Percentiles rank a stretch among this genome's conserved stretches.
These are phyloP conservation scores for Odontomyia ornata DNA, from an alignment of 2,888 invertebrate genomes.

Conservation along the genomic window DNA sequence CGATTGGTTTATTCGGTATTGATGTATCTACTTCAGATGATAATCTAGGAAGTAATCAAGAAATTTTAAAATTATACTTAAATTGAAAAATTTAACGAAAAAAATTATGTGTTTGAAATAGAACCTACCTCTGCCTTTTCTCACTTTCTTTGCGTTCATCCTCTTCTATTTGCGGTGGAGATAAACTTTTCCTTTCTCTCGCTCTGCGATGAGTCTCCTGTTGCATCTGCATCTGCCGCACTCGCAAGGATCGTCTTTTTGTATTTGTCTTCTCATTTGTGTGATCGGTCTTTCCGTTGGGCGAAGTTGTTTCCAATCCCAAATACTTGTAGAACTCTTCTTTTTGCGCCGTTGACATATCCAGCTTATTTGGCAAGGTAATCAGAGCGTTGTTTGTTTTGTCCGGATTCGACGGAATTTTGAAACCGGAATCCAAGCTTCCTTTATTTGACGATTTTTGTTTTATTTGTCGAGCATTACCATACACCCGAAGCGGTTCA, in stretches of 20 bases:
- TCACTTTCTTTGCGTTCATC: neutral
- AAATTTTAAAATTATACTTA: neutral
- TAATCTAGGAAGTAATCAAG: neutral
- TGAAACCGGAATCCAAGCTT: constrained; percentile 4
- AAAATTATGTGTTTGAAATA: no score
- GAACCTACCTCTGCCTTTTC: neutral
- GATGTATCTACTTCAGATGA: neutral
- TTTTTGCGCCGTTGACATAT: constrained; percentile 53
- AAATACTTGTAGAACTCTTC: constrained; percentile 63
- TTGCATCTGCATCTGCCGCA: constrained; percentile 1
- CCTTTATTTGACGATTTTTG: neutral
- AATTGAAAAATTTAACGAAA: neutral
- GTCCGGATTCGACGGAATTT: constrained; percentile 40
- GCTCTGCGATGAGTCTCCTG: neutral
- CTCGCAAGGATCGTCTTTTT: constrained; percentile 19
- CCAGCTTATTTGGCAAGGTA: constrained; percentile 21
- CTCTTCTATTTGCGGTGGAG: neutral
- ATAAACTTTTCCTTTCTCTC: neutral
- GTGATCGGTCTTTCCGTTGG: constrained; percentile 37
- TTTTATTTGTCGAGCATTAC: constrained; percentile 18
- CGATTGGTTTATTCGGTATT: neutral
- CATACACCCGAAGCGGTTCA: constrained; percentile 14
- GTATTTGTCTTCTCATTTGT: neutral
- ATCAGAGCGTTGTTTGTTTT: neutral
- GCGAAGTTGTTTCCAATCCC: constrained; percentile 57